Conservation (phyloP, 2,888 invertebrate genomes). For the Cylindroiulus punctatus region DNA sequence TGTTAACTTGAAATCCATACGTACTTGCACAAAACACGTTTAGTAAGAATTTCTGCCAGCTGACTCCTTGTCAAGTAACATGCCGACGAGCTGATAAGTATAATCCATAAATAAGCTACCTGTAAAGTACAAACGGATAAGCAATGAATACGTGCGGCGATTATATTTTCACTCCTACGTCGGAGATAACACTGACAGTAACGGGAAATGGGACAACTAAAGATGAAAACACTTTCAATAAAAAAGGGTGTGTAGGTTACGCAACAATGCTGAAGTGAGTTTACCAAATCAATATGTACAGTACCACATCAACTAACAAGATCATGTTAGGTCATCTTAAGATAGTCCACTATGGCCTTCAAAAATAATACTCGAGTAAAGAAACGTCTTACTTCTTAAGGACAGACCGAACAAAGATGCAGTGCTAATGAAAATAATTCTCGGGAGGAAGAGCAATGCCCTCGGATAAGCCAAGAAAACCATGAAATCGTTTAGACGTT, state of each 20-base stretch:
- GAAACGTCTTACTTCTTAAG: no score
- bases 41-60: neutral
- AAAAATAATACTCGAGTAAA: no score
- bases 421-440: neutral
- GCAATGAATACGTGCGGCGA: neutral
- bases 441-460: neutral
- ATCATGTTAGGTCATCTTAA: no score
- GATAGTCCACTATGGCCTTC: no score
- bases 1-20: neutral
- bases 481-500: neutral
- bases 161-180: neutral
- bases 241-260: no score
- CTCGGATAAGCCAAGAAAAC: neutral
- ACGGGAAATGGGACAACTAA: no score
- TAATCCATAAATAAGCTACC: conserved; percentile 1
- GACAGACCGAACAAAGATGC: neutral
- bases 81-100: conserved; percentile 3
- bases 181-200: no score
- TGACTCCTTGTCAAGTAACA: conserved; percentile 7
- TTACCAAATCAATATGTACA: no score
- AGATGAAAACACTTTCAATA: no score
- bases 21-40: neutral
- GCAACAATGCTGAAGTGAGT: no score
- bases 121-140: neutral
- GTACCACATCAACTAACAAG: no score